phyloP scores from a whole-genome alignment of 2,888 invertebrate genomes.

The Ophion ellenae region DNA sequence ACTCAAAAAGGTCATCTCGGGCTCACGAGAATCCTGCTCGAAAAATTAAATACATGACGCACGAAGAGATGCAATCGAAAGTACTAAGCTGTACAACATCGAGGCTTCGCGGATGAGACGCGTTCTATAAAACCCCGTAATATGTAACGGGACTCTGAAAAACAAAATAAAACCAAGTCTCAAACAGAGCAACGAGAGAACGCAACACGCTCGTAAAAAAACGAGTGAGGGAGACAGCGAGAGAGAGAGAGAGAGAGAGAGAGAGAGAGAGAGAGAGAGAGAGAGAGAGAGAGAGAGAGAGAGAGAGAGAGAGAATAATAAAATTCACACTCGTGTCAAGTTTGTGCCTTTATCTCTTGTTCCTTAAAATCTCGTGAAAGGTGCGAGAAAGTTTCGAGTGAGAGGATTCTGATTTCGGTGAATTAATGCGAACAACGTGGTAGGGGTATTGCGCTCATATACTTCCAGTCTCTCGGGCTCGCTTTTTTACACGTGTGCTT shows the following conservation, averaged over 20 bases:
- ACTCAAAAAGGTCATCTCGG: too few relatives aligned
- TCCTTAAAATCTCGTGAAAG: slow-evolving; percentile 39
- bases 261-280: neutral
- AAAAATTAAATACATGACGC: too few relatives aligned
- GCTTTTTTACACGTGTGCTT: neutral
- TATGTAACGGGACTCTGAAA: slow-evolving; percentile 28
- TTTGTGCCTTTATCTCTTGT: slow-evolving; percentile 1
- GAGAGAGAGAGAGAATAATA: neutral
- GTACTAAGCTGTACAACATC: slow-evolving; percentile 26
- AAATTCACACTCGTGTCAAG: slow-evolving; percentile 28
- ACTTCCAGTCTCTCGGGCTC: neutral
- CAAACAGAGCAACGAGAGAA: neutral
- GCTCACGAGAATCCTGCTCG: too few relatives aligned
- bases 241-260: neutral
- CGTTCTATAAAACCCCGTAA: slow-evolving; percentile 42
- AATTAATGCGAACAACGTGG: slow-evolving; percentile 19
- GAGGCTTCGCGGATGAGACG: slow-evolving; percentile 28
- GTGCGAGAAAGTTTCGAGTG: slow-evolving; percentile 54
- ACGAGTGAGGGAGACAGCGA: neutral
- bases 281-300: neutral
- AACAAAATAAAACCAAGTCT: neutral
- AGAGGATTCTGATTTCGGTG: slow-evolving; percentile 46
- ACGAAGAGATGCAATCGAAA: slow-evolving; percentile 54
- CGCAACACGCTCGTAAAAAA: neutral
- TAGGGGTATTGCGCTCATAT: slow-evolving; percentile 1